Percentiles rank a stretch among this genome's conserved stretches.
Conservation (phyloP, 2,797 vertebrate genomes). For the Clangula hyemalis region DNA sequence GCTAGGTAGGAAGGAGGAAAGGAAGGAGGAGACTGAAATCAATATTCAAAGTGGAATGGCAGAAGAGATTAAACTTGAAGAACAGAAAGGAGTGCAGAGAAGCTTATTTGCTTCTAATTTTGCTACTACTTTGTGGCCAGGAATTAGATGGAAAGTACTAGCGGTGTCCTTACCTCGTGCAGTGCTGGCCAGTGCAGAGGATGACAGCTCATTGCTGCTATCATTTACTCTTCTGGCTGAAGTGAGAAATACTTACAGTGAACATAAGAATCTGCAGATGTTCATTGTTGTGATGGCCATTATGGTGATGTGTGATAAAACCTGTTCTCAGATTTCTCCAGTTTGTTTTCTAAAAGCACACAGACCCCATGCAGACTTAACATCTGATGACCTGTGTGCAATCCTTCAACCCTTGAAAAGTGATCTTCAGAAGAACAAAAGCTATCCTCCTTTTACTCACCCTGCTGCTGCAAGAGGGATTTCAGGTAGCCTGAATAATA, state of each 20-base stretch:
- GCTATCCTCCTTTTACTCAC: neutral
- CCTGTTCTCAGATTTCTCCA: neutral
- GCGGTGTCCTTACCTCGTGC: neutral
- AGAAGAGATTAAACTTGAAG: neutral
- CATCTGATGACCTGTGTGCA: neutral
- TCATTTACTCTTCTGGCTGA: neutral
- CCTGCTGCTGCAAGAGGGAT: neutral
- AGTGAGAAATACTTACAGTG: neutral
- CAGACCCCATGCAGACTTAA: neutral
- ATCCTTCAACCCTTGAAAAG: neutral
- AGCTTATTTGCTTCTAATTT: neutral
- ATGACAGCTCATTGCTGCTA: neutral
- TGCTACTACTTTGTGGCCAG: neutral
- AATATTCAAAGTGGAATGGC: neutral
- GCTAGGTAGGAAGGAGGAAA: neutral
- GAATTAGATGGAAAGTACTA: neutral
- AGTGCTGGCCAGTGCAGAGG: neutral
- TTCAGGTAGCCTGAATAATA: neutral
- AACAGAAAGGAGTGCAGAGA: neutral
- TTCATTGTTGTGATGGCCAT: neutral
- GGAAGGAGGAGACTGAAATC: neutral
- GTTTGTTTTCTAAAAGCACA: neutral
- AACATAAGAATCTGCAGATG: neutral
- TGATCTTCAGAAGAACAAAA: neutral
- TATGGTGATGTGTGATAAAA: neutral